Evolutionary conservation across 2,888 invertebrate genomes (phyloP), one percentile per base, ranked within the genome.

Genomic region (Cyclophora punctaria): DNA sequence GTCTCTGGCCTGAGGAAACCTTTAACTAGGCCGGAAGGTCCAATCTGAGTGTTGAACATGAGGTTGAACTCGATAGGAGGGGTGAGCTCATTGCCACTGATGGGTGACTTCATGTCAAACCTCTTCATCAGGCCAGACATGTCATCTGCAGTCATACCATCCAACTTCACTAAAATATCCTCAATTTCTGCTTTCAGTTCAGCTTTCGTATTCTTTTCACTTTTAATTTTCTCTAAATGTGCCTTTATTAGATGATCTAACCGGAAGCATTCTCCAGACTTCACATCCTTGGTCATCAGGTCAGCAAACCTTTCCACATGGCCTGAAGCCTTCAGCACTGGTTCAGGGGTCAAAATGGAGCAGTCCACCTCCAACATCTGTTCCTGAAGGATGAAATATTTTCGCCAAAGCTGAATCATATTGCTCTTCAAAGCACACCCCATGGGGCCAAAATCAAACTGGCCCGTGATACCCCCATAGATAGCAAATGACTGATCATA

Each of bases 391-490:
- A 99, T 94, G 75, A 99, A 99, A 81, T 95, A 97, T 66, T 95
- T 96, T 55, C 98, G 91, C 99, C 99, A 99, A 4, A 93, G 89
- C 67, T 94, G 93, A 40, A 99, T 89, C 75, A 99, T 92, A 78
- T 99, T 99, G 33, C 96, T 93, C 81, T 99, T 99, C 53, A 99
- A 92, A 0, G 98, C 98, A 88, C 99, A 99, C 3, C 99, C 99
- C 98, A 99, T 98, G 0, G 99, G 99, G 0, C 99, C 99, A 80
- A 98, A 99, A 84, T 99, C 99, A 83, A 96, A 99, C 73, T 98
- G 96, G 0, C 98, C 95, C 37, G 94, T 93, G 40, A 95, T 93
- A 41, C 99, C 99, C 63, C 99, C 99, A 88, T 99, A 99, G 67
- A 99, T 99, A 1, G 99, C 97, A 89, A 99, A 99, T 0, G 98